A percentile compares a stretch with the other conserved stretches of the same genome.
Conservation (phyloP, 2,888 invertebrate genomes). For the Notodonta dromedarius region DNA sequence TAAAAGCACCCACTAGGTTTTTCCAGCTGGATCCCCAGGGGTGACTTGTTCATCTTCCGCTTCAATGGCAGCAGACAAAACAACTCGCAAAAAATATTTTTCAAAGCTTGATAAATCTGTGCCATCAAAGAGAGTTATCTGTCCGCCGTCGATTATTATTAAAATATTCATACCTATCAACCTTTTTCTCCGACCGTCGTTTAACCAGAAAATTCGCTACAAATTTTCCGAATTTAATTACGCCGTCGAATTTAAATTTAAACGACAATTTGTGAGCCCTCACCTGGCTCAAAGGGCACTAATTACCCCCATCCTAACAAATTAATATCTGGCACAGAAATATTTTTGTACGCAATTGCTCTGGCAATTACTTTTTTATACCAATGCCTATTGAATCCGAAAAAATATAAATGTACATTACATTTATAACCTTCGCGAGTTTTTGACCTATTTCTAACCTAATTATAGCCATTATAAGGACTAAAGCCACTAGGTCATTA, state of each 20-base stretch:
- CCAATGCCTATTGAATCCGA: too few relatives aligned
- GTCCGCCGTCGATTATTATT: conserved; percentile 35
- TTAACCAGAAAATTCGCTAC: conserved; percentile 57
- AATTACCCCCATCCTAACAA: conserved; percentile 56
- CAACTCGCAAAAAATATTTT: conserved; percentile 39
- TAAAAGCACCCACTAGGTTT: conserved; percentile 35
- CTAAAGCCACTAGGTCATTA: neutral
- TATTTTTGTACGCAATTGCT: neutral
- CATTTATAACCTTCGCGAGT: too few relatives aligned
- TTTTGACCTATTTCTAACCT: too few relatives aligned
- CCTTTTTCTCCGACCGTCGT: conserved; percentile 53
- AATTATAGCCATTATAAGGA: too few relatives aligned
- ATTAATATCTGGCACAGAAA: conserved; percentile 46
- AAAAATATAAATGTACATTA: too few relatives aligned
- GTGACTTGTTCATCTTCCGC: conserved; percentile 55
- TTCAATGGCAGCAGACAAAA: conserved; percentile 43
- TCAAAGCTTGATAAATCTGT: conserved; percentile 35
- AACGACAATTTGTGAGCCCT: conserved; percentile 57
- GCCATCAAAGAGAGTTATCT: conserved; percentile 42
- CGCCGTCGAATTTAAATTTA: conserved; percentile 58
- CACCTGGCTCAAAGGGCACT: conserved; percentile 56
- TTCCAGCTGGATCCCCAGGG: conserved; percentile 48
- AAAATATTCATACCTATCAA: conserved; percentile 57
- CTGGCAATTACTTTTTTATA: neutral
- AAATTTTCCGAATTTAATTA: conserved; percentile 54